Percentiles rank a stretch among this genome's conserved stretches.
These are phyloP conservation scores for Enteromius viviparus DNA, from an alignment of 2,797 vertebrate species.

Conservation along the genomic window DNA sequence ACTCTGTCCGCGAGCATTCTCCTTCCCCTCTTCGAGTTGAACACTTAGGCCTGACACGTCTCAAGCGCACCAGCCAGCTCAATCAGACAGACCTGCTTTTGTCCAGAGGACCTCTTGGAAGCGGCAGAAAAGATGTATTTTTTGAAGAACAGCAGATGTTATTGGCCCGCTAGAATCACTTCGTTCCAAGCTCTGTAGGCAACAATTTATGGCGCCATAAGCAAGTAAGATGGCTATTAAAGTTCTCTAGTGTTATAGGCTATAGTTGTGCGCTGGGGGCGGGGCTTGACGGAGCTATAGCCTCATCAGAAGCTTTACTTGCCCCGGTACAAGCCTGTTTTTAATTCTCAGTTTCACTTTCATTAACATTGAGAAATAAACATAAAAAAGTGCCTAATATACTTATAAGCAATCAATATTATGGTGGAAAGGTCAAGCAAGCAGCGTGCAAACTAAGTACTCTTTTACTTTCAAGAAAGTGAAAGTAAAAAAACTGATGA, in stretches of 20 bases:
- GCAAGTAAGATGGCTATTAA: background rate
- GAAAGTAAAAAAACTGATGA: no score
- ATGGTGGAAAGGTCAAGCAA: no score
- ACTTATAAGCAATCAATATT: no score
- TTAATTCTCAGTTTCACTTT: no score
- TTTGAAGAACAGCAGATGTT: slow-evolving; percentile 34
- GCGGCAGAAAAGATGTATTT: background rate
- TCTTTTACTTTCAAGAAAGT: no score
- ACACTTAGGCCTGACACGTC: slow-evolving; percentile 25
- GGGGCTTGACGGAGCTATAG: background rate
- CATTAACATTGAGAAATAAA: no score
- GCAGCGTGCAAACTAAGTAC: no score
- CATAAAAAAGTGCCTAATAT: no score
- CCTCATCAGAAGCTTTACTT: background rate
- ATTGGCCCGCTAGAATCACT: background rate
- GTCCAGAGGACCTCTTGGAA: background rate
- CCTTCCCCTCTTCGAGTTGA: slow-evolving; percentile 19
- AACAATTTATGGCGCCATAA: background rate
- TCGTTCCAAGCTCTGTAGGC: background rate
- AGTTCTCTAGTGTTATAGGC: background rate
- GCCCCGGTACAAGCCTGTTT: background rate
- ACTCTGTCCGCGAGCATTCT: slow-evolving; percentile 32
- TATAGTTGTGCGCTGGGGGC: background rate
- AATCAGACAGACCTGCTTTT: slow-evolving; percentile 17
- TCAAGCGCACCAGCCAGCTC: slow-evolving; percentile 19